Conservation (phyloP, 2,113 vertebrate genomes). For the Oxygymnocypris stewartii region DNA sequence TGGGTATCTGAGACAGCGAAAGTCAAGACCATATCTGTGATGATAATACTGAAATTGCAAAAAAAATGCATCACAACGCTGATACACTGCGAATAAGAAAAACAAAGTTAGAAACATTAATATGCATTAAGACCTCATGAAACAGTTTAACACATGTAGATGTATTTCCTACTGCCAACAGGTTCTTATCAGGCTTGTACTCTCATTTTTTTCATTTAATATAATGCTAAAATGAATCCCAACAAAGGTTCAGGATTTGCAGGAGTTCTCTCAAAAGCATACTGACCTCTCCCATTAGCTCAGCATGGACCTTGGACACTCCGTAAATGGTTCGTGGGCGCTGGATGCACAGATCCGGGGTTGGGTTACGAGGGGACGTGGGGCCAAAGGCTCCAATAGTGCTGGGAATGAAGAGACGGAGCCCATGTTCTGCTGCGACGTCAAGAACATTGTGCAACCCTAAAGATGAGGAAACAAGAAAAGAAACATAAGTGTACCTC, state of each 20-base stretch:
- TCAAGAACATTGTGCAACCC: constrained; percentile 93
- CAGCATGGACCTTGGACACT: constrained; percentile 93
- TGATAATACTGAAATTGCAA: constrained; percentile 89
- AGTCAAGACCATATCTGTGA: constrained; percentile 89
- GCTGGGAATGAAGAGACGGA: constrained; percentile 92
- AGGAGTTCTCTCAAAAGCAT: background rate
- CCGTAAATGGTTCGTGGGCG: constrained; percentile 94
- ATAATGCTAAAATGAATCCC: background rate
- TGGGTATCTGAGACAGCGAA: constrained; percentile 93
- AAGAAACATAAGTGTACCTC: background rate
- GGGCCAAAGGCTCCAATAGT: constrained; percentile 94
- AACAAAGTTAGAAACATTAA: background rate
- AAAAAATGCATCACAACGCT: background rate
- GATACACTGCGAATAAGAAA: background rate
- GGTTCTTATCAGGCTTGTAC: background rate
- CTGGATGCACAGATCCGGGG: constrained; percentile 91
- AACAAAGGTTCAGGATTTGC: background rate
- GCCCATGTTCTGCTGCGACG: constrained; percentile 83
- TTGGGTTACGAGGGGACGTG: constrained; percentile 88
- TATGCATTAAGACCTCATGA: background rate
- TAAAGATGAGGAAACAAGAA: constrained; percentile 53
- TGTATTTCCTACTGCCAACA: background rate
- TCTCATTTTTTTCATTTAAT: background rate
- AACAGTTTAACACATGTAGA: background rate
- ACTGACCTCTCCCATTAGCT: constrained; percentile 95